Evolutionary conservation across 2,113 vertebrate species (phyloP), one percentile per base, ranked within the genome.

Genomic region (Sceloporus tristichus): DNA sequence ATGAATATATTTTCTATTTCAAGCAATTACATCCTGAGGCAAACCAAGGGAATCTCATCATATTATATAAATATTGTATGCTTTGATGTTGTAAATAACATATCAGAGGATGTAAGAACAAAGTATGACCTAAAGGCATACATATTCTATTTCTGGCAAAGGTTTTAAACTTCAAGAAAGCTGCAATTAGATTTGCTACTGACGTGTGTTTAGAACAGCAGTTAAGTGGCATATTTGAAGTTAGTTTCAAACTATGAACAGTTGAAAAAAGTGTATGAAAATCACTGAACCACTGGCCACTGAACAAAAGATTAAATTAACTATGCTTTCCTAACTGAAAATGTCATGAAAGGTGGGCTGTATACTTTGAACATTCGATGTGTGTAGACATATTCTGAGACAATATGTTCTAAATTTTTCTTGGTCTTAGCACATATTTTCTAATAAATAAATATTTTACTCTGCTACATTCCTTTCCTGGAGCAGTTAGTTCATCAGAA

Each of bases 221-320:
- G 88, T 91, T 85, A 10, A 66, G 25, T 91, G 74, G 71, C 1
- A 90, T 84, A 21, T 25, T 16, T 90, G 88, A 59, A 79, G 27
- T 25, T 87, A 66, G 65, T 75, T 91, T 93, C 89, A 86, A 82
- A 89, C 29, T n/a, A 40, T 68, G 56, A 85, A 68, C 16, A 53
- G 59, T 78, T 48, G 59, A 86, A 78, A 68, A 16, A 78, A 78
- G 11, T 77, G 75, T 7, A 78, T 66, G 75, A 21, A 78, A 78
- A 48, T 66, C 34, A 59, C 78, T 78, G 62, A 68, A 34, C 34
- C 34, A 34, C 34, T 66, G 38, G 16, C 9, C 40, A 86, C 38
- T 66, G 29, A 78, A 53, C 74, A 78, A 54, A 65, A 25, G 74
- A 86, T 48, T 48, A 85, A 66, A 85, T 85, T 78, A 86, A 23